Evolutionary conservation across 2,797 vertebrate genomes (phyloP), one percentile per base, ranked within the genome.

Genomic region (Sebastes itinus): DNA sequence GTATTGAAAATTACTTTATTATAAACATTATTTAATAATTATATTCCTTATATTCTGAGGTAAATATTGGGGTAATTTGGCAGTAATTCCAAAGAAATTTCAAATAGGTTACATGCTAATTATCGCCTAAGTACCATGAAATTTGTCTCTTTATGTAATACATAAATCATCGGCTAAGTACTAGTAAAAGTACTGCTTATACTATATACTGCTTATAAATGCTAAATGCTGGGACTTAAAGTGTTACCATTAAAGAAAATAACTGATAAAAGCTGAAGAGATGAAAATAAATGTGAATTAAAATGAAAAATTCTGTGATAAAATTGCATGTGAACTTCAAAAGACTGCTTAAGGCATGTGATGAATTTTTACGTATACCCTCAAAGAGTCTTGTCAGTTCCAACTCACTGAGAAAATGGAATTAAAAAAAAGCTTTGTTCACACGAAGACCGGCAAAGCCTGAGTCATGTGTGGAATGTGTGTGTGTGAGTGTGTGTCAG

Each of bases 391-490:
- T 27, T 1, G 23, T 55, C n/a, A 23, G 32, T n/a, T 58, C 56
- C 25, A 22, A 56, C 46, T 18, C n/a, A 30, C n/a, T 38, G 52
- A 79, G 66, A 69, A 63, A 71, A 25, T 33, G 16, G 62, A 67
- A 52, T 66, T 52, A 42, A 70, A 35, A 68, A 55, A 71, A 7
- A 35, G 54, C 78, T 71, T 75, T 85, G 69, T 77, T 75, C 7
- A 2, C 18, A 35, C 33, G 35, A 35, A 13, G 23, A 20, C 27
- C 70, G 27, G 38, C 38, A 35, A 10, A 59, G 65, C 12, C 52
- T 77, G 54, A 84, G 77, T 68, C 46, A 38, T 77, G 61, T 33
- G 81, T 81, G 83, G 83, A 80, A 76, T 87, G 76, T 87, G 62
- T 61, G 62, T 61, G 58, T 54, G 56, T 56, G 20, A 6, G 67